These are phyloP conservation scores for Neolamprologus ventralis DNA, from an alignment of 2,113 vertebrate species.

Conservation along the genomic window DNA sequence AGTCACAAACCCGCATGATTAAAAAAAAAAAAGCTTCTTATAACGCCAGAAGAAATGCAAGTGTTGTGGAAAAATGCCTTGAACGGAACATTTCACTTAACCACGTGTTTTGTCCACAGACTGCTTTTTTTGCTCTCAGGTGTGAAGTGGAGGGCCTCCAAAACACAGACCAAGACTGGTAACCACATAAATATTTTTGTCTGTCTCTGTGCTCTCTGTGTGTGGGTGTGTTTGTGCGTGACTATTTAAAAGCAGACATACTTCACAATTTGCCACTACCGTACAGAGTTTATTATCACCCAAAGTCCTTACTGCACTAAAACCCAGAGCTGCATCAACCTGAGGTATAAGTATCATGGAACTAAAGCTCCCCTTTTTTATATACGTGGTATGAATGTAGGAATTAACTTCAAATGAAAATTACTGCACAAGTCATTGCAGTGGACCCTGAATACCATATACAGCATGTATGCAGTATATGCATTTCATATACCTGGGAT, in stretches of 20 bases:
- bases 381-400: neutral
- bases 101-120: slow-evolving; percentile 4
- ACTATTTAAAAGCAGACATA: neutral
- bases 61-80: neutral
- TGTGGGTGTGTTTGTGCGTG: neutral
- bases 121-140: slow-evolving; percentile 15
- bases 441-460: neutral
- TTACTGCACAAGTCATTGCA: neutral
- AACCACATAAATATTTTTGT: neutral
- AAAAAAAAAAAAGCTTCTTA: neutral
- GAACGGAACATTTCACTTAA: neutral
- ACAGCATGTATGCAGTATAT: neutral
- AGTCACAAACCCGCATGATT: neutral
- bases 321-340: neutral
- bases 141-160: slow-evolving; percentile 52
- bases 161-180: slow-evolving; percentile 61
- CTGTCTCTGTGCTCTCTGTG: neutral
- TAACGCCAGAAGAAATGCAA: neutral
- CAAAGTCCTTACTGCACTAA: neutral
- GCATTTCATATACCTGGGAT: neutral
- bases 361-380: neutral
- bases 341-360: neutral
- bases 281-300: neutral
- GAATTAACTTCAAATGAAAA: neutral
- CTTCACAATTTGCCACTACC: neutral